Conservation (phyloP, 92 coral and sea anemone genomes). For the Pocillopora grandis region DNA sequence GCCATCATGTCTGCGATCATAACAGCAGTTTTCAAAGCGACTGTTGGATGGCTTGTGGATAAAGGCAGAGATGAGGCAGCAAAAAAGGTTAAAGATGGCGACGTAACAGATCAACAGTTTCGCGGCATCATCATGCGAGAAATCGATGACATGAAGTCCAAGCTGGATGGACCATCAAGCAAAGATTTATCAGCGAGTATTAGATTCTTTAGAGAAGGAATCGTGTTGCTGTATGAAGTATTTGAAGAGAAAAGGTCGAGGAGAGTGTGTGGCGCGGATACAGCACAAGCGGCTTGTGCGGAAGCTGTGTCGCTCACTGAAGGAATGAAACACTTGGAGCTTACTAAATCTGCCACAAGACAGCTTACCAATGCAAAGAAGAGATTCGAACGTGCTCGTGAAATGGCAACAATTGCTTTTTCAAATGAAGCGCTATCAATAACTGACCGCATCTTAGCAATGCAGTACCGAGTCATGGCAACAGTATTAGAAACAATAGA, state of each 20-base stretch:
- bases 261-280: neutral
- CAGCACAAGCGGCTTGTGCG: no score
- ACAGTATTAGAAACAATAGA: no score
- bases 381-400: neutral
- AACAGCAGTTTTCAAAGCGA: neutral
- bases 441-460: neutral
- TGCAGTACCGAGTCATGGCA: no score
- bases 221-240: slow-evolving; percentile 1
- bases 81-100: slow-evolving; percentile 25
- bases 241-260: neutral
- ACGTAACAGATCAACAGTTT: slow-evolving; percentile 25
- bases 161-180: slow-evolving; percentile 26
- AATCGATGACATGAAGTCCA: slow-evolving; percentile 26
- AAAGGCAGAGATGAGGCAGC: neutral
- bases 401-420: slow-evolving; percentile 8
- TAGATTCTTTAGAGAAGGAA: neutral
- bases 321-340: neutral
- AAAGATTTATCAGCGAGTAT: neutral
- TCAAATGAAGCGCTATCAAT: neutral
- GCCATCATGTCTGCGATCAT: no score
- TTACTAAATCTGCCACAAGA: neutral
- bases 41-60: neutral
- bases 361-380: no score
- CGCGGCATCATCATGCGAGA: slow-evolving; percentile 30
- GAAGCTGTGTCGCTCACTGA: no score